phyloP scores from a whole-genome alignment of 30 jellyfish, hydroid and myxozoan species.

The Rhopilema esculentum region DNA sequence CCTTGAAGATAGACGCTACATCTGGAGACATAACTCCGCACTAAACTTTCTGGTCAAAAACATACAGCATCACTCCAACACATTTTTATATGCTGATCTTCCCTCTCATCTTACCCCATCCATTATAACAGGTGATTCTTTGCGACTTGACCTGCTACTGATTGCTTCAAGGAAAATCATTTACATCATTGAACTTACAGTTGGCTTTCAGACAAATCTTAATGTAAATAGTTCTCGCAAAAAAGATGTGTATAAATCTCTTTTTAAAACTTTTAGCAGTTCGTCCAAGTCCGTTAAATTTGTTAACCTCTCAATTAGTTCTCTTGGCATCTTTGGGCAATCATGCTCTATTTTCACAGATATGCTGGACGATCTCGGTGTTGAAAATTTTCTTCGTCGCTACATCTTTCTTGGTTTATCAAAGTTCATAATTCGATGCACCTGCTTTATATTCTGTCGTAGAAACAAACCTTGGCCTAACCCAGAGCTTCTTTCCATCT shows the following conservation, averaged over 20 bases:
- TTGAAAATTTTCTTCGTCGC: neutral
- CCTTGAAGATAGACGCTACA: neutral
- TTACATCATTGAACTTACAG: neutral
- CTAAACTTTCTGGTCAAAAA: neutral
- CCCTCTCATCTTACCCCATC: neutral
- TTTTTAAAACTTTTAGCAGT: neutral
- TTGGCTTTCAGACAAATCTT: neutral
- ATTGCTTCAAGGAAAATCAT: neutral
- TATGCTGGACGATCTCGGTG: neutral
- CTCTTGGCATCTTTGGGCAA: neutral
- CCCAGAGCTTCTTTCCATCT: no score
- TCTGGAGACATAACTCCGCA: constrained; percentile 3
- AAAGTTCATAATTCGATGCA: neutral
- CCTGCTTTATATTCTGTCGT: neutral
- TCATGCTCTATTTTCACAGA: neutral
- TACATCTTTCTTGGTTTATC: neutral
- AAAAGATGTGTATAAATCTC: neutral
- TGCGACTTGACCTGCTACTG: neutral
- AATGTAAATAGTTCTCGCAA: neutral
- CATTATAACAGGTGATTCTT: neutral
- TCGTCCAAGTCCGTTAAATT: neutral
- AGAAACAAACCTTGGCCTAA: neutral
- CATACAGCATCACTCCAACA: neutral
- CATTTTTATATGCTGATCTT: neutral
- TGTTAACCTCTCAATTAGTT: neutral